A percentile compares a stretch with the other conserved stretches of the same genome.
These are phyloP conservation scores for Eurois occulta DNA, from an alignment of 2,888 invertebrate species.

Conservation along the genomic window DNA sequence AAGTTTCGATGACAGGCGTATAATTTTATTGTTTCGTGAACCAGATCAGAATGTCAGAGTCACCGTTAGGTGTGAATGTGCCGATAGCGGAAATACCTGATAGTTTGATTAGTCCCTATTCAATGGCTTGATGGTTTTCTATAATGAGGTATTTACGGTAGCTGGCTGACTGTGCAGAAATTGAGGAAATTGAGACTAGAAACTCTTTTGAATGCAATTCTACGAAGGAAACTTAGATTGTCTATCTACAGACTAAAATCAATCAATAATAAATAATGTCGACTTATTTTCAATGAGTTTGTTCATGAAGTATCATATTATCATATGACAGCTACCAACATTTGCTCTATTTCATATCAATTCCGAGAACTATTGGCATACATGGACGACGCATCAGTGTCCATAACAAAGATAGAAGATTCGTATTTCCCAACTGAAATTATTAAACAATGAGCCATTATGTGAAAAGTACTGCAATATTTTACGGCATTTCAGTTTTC, in stretches of 20 bases:
- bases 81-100: slow-evolving; percentile 82
- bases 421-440: slow-evolving; percentile 23
- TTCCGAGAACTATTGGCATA: slow-evolving; percentile 49
- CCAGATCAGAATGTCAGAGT: slow-evolving; percentile 85
- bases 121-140: slow-evolving; percentile 42
- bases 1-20: slow-evolving; percentile 78
- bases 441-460: slow-evolving; percentile 45
- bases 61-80: slow-evolving; percentile 86
- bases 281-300: slow-evolving; percentile 12
- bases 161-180: slow-evolving; percentile 18
- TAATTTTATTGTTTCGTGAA: slow-evolving; percentile 87
- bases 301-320: slow-evolving; percentile 15
- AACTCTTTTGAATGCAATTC: neutral
- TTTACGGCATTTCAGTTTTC: slow-evolving; percentile 31
- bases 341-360: slow-evolving; percentile 38
- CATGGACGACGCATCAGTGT: slow-evolving; percentile 19
- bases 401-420: slow-evolving; percentile 33
- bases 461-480: slow-evolving; percentile 22
- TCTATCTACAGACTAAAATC: neutral
- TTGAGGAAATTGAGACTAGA: neutral
- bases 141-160: slow-evolving; percentile 45
- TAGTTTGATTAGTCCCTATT: slow-evolving; percentile 74
- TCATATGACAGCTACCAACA: slow-evolving; percentile 29
- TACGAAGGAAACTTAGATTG: neutral
- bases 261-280: slow-evolving; percentile 2